Base-by-base conservation (phyloP, 2,888 invertebrate species). In the Cyaniris semiargus region DNA sequence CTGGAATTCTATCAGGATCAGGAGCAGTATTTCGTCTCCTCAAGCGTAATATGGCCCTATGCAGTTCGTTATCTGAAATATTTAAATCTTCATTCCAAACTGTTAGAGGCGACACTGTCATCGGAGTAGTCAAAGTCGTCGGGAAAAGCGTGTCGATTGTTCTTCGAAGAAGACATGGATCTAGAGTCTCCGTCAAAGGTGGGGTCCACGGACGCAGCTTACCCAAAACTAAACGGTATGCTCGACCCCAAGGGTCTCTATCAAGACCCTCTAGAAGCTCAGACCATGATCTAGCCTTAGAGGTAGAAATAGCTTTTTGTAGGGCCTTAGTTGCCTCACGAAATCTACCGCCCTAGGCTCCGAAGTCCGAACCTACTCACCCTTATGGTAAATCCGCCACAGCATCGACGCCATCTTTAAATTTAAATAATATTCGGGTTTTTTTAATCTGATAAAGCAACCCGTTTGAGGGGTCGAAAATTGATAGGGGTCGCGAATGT, bases 1-100 rank as follows among this genome's bases (percentile, higher is more conserved):
- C 77, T 4, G 80, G 78, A 23, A 80, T 75, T 13, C 79, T 76
- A 48, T 80, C 78, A 4, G 76, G 76, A 13, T 79, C 78, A 10
- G 78, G 79, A 0, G 79, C 78, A 23, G 78, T 79, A 10, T 79
- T 80, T 15, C 74, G 23, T 0, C 34, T 38, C n/a, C 13, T 53
- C 18, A 80, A 31, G 10, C 77, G 44, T 44, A 44, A 10, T 13
- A 44, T 44, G 13, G 44, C n/a, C 44, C 44, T 44, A 13, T 44
- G 44, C 10, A 76, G 15, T 15, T 77, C 78, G 10, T 38, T n/a
- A 3, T 13, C 13, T 13, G 76, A 31, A 18, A 76, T 7, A 38
- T 31, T 38, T 13, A n/a, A n/a, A 18, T 60, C 56, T 3, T 75
- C 31, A 27, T n/a, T n/a, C 76, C 76, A 76, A 23, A 48, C 27